These are phyloP conservation scores for Rapana venosa DNA, from an alignment of 2,888 invertebrate genomes.

Conservation along the genomic window DNA sequence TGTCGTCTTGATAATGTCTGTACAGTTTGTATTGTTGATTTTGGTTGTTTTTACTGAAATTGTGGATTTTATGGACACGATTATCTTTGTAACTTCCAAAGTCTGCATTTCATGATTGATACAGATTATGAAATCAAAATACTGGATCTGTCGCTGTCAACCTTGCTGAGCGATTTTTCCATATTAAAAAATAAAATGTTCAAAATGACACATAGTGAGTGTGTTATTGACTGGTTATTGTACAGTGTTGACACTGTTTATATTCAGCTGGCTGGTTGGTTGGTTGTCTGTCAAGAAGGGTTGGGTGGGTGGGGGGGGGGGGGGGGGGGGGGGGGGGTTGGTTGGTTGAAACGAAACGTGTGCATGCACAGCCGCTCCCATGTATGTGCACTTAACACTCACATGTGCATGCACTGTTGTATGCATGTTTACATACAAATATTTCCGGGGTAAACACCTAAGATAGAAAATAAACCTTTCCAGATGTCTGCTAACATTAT, in stretches of 20 bases:
- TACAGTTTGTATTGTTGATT: slow-evolving; percentile 10
- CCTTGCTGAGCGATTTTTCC: slow-evolving; percentile 14
- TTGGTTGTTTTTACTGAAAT: not conserved
- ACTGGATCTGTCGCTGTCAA: slow-evolving; percentile 26
- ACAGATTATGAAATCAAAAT: slow-evolving; percentile 24
- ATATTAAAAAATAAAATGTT: not conserved
- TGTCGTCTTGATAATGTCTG: not conserved
- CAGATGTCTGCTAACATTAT: too few relatives aligned
- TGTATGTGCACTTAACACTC: not conserved
- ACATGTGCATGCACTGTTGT: not conserved
- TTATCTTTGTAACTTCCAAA: not conserved
- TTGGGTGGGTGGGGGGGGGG: too few relatives aligned
- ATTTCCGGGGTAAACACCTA: too few relatives aligned
- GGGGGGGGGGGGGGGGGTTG: not conserved
- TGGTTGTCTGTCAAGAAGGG: too few relatives aligned
- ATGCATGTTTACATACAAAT: not conserved
- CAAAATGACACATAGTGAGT: not conserved
- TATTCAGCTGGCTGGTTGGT: not conserved
- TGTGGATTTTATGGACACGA: not conserved
- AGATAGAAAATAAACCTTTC: too few relatives aligned
- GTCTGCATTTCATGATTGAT: slow-evolving; percentile 20
- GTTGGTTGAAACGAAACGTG: not conserved
- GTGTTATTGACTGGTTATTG: too few relatives aligned
- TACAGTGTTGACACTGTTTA: too few relatives aligned
- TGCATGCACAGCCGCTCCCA: not conserved